Evolutionary conservation across 2,888 invertebrate genomes (phyloP).

Genomic region (Villa cingulata): DNA sequence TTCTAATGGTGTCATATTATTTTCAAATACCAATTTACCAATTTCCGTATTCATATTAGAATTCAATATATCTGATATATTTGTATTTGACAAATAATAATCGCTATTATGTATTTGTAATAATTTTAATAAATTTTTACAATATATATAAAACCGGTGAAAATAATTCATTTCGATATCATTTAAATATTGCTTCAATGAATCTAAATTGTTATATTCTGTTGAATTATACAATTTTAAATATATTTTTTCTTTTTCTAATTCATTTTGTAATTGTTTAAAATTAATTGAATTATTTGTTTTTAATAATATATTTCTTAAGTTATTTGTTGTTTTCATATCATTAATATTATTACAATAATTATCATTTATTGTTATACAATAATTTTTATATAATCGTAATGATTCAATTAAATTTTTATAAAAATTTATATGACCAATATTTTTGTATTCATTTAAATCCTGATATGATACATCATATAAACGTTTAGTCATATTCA

Average conservation of each 20-base stretch:
- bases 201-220: slow-evolving; percentile 21
- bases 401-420: slow-evolving; percentile 11
- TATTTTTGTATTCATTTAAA: slow-evolving; percentile 15
- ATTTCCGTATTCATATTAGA: slow-evolving; percentile 44
- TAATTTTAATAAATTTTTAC: slow-evolving; percentile 29
- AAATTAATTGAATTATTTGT: slow-evolving; percentile 22
- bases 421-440: slow-evolving; percentile 23
- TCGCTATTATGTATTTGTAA: slow-evolving; percentile 32
- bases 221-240: slow-evolving; percentile 17
- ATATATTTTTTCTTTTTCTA: slow-evolving; percentile 26
- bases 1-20: slow-evolving; percentile 49
- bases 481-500: slow-evolving; percentile 26
- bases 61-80: slow-evolving; percentile 24
- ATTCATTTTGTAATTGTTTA: slow-evolving; percentile 19
- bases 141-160: slow-evolving; percentile 25
- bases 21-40: slow-evolving; percentile 52
- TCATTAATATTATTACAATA: neutral
- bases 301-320: neutral
- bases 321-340: neutral
- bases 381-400: slow-evolving; percentile 4
- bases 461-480: slow-evolving; percentile 14
- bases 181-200: slow-evolving; percentile 25
- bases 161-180: slow-evolving; percentile 30
- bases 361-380: neutral
- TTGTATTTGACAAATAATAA: slow-evolving; percentile 13